A percentile compares a stretch with the other conserved stretches of the same genome.
Evolutionary conservation across 1,140 invertebrate genomes (phyloP).

Genomic region (Solen grandis): DNA sequence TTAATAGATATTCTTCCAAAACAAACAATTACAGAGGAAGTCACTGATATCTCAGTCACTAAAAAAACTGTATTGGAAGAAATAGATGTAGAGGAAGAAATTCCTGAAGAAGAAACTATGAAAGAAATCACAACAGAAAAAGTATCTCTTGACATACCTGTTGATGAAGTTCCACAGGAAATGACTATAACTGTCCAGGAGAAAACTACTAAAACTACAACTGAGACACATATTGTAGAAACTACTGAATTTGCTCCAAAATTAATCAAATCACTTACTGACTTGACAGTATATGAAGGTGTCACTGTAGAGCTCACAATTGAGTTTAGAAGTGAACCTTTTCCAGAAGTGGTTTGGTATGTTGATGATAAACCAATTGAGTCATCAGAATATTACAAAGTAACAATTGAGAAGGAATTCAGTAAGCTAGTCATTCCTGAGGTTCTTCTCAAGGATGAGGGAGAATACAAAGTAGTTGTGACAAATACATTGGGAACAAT

Average conservation of each 20-base stretch:
- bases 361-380: conserved; percentile 88
- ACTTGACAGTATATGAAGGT: conserved; percentile 65
- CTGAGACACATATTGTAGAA: conserved; percentile 44
- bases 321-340: conserved; percentile 93
- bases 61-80: conserved; percentile 14
- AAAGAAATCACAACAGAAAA: conserved; percentile 18
- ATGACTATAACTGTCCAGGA: conserved; percentile 33
- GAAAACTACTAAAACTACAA: conserved; percentile 40
- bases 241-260: conserved; percentile 61
- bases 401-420: conserved; percentile 66
- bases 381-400: conserved; percentile 63
- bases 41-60: too few relatives aligned
- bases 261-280: conserved; percentile 65
- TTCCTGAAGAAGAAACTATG: conserved; percentile 26
- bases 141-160: conserved; percentile 44
- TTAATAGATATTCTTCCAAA: too few relatives aligned
- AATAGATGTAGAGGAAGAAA: conserved; percentile 35
- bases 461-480: conserved; percentile 75
- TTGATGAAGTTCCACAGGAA: conserved; percentile 36
- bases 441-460: conserved; percentile 76
- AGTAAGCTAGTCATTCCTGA: conserved; percentile 74
- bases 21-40: too few relatives aligned
- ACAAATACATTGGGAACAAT: conserved; percentile 73
- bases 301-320: conserved; percentile 78
- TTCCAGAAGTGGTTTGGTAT: conserved; percentile 93